Percentiles rank a stretch among this genome's conserved stretches.
These are phyloP conservation scores for Solea senegalensis DNA, from an alignment of 2,113 vertebrate species.

Conservation along the genomic window DNA sequence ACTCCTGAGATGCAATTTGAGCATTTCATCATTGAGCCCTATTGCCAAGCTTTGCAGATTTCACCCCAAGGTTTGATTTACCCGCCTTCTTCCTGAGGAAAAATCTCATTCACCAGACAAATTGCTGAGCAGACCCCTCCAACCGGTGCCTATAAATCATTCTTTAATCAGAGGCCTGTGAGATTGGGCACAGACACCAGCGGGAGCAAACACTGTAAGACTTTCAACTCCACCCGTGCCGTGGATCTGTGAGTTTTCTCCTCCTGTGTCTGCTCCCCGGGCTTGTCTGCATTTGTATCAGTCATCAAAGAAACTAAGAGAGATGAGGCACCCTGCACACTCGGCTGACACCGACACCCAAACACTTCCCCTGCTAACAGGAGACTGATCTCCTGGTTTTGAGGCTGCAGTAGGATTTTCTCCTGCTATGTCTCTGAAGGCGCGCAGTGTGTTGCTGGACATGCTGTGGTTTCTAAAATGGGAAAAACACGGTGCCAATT, in stretches of 20 bases:
- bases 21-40: conserved; percentile 72
- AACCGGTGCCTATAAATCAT: conserved; percentile 80
- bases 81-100: conserved; percentile 77
- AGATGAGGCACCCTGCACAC: conserved; percentile 43
- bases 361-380: conserved; percentile 16
- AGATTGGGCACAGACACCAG: conserved; percentile 72
- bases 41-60: conserved; percentile 59
- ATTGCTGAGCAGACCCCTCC: conserved; percentile 78
- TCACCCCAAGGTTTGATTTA: conserved; percentile 80
- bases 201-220: conserved; percentile 69
- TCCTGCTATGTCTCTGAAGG: background rate
- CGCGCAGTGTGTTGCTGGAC: too few species aligned
- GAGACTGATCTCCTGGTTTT: conserved; percentile 12
- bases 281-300: conserved; percentile 67
- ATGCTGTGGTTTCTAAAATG: too few species aligned
- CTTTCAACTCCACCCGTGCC: conserved; percentile 68
- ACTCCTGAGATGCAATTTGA: conserved; percentile 68
- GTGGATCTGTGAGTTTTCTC: conserved; percentile 59
- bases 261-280: conserved; percentile 59
- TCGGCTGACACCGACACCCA: conserved; percentile 28
- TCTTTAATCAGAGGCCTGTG: conserved; percentile 84
- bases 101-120: conserved; percentile 83
- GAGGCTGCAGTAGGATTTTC: background rate
- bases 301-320: conserved; percentile 59
- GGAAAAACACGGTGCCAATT: too few species aligned